A percentile compares a stretch with the other conserved stretches of the same genome.
Conservation (phyloP, 2,888 invertebrate species). For the Nephrotoma guestfalica region DNA sequence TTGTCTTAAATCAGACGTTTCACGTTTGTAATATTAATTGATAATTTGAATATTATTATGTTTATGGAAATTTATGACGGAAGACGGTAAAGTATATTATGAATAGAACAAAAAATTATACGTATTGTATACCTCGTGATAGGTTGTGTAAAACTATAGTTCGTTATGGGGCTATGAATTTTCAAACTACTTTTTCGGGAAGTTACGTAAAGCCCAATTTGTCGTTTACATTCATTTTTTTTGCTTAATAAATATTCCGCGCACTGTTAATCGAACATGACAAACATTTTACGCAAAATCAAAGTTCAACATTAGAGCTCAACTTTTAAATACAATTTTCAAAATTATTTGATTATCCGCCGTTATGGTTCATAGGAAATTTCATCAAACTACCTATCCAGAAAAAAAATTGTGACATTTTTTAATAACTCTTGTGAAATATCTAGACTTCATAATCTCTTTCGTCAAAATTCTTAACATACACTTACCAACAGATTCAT, state of each 20-base stretch:
- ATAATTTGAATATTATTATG: background rate
- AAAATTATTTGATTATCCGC: background rate
- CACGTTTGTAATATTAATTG: background rate
- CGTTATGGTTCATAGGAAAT: background rate
- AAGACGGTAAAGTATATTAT: background rate
- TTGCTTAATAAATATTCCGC: background rate
- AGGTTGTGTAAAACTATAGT: background rate
- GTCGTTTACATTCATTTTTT: background rate
- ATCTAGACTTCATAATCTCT: too few relatives aligned
- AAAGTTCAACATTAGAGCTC: background rate
- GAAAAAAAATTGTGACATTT: background rate
- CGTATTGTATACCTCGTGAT: background rate
- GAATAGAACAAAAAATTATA: background rate
- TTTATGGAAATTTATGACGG: background rate
- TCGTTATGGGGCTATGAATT: background rate
- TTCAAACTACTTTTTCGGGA: background rate
- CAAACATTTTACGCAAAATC: background rate
- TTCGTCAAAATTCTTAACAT: too few relatives aligned
- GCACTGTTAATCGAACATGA: background rate
- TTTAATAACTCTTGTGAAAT: background rate
- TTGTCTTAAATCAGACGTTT: background rate
- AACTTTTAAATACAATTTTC: background rate
- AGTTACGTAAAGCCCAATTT: background rate
- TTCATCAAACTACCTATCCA: background rate
- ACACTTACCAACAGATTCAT: too few relatives aligned